Percentiles rank a stretch among this genome's conserved stretches.
Evolutionary conservation across 1,140 invertebrate genomes (phyloP).

Genomic region (Pachypsylla venusta): DNA sequence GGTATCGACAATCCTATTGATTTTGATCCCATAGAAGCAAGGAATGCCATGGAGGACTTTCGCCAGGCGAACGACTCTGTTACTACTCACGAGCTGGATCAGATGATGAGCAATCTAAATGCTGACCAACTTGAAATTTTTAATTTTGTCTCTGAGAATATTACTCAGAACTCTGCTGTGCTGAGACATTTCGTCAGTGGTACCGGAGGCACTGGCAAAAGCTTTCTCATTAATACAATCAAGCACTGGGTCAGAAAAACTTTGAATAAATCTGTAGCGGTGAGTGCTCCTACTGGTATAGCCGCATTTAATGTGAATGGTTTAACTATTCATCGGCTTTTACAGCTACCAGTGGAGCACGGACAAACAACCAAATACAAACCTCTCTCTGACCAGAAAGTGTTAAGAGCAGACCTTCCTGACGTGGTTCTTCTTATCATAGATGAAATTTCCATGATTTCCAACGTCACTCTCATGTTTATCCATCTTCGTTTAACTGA

Average conservation of each 20-base stretch:
- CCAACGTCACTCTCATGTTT: constrained; percentile 23
- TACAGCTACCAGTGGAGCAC: constrained; percentile 23
- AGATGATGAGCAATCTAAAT: constrained; percentile 24
- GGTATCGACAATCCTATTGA: constrained; percentile 12
- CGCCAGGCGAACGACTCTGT: constrained; percentile 16
- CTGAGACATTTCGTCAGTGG: constrained; percentile 16
- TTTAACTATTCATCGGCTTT: constrained; percentile 20
- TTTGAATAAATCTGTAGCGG: constrained; percentile 20
- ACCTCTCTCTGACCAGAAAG: constrained; percentile 21
- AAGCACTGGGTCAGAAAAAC: constrained; percentile 18
- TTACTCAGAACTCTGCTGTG: background rate
- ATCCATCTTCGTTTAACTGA: constrained; percentile 19
- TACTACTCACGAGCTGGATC: constrained; percentile 18
- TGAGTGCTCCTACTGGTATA: constrained; percentile 25
- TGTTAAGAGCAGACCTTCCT: constrained; percentile 20
- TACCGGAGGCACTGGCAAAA: constrained; percentile 24
- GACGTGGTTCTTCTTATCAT: constrained; percentile 27
- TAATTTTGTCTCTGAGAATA: constrained; percentile 17
- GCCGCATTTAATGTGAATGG: constrained; percentile 25
- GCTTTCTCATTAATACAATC: constrained; percentile 21
- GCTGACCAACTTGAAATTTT: constrained; percentile 24
- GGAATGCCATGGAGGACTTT: constrained; percentile 25
- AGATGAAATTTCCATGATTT: constrained; percentile 29
- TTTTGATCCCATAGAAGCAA: constrained; percentile 19
- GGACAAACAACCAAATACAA: constrained; percentile 20